Percentiles rank a stretch among this genome's conserved stretches.
phyloP scores from a whole-genome alignment of 2,113 vertebrate species.

The Pampusana beccarii region DNA sequence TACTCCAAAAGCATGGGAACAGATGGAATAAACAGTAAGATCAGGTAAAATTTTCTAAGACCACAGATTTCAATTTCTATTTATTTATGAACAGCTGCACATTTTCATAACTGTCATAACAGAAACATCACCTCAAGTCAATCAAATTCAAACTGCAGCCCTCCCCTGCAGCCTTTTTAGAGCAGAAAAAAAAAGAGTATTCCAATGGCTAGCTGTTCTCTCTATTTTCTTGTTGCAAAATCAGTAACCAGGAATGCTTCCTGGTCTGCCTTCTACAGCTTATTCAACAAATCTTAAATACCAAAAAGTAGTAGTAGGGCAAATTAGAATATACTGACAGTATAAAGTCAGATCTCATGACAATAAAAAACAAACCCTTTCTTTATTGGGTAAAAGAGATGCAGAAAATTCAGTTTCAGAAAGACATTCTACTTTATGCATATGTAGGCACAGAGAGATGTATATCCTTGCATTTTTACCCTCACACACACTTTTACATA shows the following conservation, averaged over 20 bases:
- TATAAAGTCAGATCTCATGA: not conserved
- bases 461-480: not conserved
- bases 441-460: not conserved
- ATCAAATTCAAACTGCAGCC: conserved; percentile 3
- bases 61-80: not conserved
- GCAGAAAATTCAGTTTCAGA: not conserved
- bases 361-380: not conserved
- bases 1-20: not conserved
- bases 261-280: not conserved
- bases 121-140: conserved; percentile 9
- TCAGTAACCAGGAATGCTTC: not conserved
- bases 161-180: not conserved
- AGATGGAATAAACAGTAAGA: not conserved
- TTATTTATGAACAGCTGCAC: conserved; percentile 34
- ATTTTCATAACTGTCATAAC: conserved; percentile 54
- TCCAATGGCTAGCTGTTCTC: not conserved
- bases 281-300: not conserved
- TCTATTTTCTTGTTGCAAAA: not conserved
- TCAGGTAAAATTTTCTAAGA: conserved; percentile 15
- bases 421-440: not conserved
- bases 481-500: not conserved
- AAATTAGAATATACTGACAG: not conserved
- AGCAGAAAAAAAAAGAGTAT: not conserved
- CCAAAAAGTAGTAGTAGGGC: not conserved
- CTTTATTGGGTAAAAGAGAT: not conserved